phyloP scores from a whole-genome alignment of 1,140 invertebrate species.

The Eupristina koningsbergeri region DNA sequence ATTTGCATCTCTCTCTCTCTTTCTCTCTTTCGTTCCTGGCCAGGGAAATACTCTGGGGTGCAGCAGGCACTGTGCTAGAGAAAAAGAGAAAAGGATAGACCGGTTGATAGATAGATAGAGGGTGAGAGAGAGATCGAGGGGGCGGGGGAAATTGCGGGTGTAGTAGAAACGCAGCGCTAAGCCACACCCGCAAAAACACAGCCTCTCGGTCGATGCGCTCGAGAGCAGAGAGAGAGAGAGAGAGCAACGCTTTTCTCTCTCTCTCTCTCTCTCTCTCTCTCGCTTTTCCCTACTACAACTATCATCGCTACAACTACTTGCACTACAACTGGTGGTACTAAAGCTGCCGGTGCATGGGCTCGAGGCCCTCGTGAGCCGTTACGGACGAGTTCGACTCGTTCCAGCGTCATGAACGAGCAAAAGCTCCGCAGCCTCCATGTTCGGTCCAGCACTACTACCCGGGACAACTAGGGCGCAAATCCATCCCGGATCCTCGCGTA shows the following conservation, averaged over 20 bases:
- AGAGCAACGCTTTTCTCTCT: background rate
- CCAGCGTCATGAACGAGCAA: constrained; percentile 31
- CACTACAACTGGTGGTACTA: background rate
- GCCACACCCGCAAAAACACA: constrained; percentile 72
- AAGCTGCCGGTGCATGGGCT: background rate
- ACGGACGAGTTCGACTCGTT: constrained; percentile 68
- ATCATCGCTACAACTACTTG: background rate
- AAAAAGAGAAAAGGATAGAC: background rate
- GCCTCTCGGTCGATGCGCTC: constrained; percentile 58
- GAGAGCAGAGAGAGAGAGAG: constrained; percentile 37
- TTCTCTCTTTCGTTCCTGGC: background rate
- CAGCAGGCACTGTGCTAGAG: constrained; percentile 40
- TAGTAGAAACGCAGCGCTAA: constrained; percentile 59
- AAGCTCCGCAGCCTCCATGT: constrained; percentile 51
- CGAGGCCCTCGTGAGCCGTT: constrained; percentile 48
- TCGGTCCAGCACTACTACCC: constrained; percentile 38
- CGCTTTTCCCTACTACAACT: constrained; percentile 3
- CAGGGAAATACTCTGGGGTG: constrained; percentile 24
- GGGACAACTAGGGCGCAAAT: too few relatives aligned
- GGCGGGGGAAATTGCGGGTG: background rate
- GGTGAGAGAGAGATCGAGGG: background rate
- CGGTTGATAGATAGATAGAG: background rate
- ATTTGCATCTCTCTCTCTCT: constrained; percentile 16
- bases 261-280: background rate
- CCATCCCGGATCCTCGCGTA: too few relatives aligned